phyloP scores from a whole-genome alignment of 2,113 vertebrate genomes.

The Desmodus rotundus region DNA sequence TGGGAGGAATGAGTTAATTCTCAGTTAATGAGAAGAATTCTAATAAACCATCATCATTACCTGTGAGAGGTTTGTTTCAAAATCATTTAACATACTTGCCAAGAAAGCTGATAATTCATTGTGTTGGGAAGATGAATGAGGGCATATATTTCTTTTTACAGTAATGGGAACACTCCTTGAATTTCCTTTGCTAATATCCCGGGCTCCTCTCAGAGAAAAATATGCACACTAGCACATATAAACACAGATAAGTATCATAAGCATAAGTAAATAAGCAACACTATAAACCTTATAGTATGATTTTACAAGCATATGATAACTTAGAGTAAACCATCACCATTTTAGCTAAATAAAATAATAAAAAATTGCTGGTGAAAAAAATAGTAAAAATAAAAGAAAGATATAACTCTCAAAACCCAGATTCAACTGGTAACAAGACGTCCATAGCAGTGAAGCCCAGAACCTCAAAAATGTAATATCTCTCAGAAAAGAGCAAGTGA shows the following conservation, averaged over 20 bases:
- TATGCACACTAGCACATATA: background rate
- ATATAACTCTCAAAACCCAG: background rate
- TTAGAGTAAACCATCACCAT: background rate
- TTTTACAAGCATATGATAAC: background rate
- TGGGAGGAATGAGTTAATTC: slow-evolving; percentile 38
- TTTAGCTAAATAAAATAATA: background rate
- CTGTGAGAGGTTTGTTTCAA: slow-evolving; percentile 51
- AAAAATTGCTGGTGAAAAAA: background rate
- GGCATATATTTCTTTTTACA: slow-evolving; percentile 32
- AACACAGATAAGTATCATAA: background rate
- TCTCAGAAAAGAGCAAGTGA: background rate
- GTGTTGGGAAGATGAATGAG: slow-evolving; percentile 41
- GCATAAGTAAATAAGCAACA: background rate
- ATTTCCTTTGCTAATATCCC: background rate
- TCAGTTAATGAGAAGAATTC: slow-evolving; percentile 34
- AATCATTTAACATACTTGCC: slow-evolving; percentile 58
- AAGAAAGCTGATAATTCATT: slow-evolving; percentile 39
- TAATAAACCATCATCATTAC: slow-evolving; percentile 4
- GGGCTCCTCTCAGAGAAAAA: background rate
- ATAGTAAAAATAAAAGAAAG: background rate
- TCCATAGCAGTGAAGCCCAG: background rate
- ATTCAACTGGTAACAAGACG: background rate
- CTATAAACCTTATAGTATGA: background rate
- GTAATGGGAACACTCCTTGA: background rate
- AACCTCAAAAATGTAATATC: background rate